Base-by-base conservation (phyloP, 2,888 invertebrate species). In the Cinara cedri region DNA sequence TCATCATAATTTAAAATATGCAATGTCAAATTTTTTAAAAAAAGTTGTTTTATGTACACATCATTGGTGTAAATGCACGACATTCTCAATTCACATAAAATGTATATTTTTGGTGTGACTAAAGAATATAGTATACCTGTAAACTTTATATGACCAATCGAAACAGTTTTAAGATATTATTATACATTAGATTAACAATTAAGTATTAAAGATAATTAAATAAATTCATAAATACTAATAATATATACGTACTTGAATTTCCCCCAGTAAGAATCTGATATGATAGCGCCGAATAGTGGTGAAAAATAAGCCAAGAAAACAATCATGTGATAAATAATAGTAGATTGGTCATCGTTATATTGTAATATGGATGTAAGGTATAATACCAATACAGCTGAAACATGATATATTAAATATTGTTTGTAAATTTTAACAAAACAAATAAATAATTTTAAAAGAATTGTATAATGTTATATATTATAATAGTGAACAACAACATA, bases 251-350 rank as follows among this genome's bases (percentile, higher is more conserved):
- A 90, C 87, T 88, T 91, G 87, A 93, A 98, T 87, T 96, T 93
- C 72, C 98, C 98, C 63, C 97, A 88, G 87, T 90, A 92, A 81
- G 96, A 94, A 86, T 98, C 98, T 0, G 98, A 96, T 55, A 98
- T 87, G 84, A 98, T 93, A 42, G 98, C 98, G 2, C 98, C 98
- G 46, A 96, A 84, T 2, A 97, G 83, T 0, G 97, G 96, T 82
- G 93, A 93, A 86, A 95, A 92, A 87, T 94, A 98, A 13, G 94
- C 94, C 83, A 97, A 88, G 91, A 94, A 93, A 1, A 91, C 91
- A 86, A 97, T 98, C 3, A 90, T 87, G 86, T 98, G 98, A 86
- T 93, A 98, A 81, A 96, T 89, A 76, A 95, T 90, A 0, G 95
- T 97, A 0, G 97, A 90, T 0, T 89, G 88, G 83, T 93, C 89